A percentile compares a stretch with the other conserved stretches of the same genome.
Evolutionary conservation across 2,797 vertebrate genomes (phyloP).

Genomic region (Silurus aristotelis): DNA sequence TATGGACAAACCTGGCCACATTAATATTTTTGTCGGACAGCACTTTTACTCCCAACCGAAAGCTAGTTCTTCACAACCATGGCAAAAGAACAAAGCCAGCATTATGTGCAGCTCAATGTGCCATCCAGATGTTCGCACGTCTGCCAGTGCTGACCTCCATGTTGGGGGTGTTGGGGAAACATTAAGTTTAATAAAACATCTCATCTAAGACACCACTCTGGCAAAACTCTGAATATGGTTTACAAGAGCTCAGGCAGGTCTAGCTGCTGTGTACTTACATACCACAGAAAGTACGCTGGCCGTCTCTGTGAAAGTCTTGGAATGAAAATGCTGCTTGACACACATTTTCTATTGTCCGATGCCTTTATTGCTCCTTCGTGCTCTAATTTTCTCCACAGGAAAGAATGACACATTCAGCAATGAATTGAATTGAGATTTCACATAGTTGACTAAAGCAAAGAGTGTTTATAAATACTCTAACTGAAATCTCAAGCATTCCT

Average conservation of each 20-base stretch:
- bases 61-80: constrained; percentile 70
- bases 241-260: constrained; percentile 20
- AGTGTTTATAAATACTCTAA: background rate
- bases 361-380: constrained; percentile 5
- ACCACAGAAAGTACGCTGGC: constrained; percentile 35
- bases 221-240: constrained; percentile 47
- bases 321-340: constrained; percentile 24
- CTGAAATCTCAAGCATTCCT: background rate
- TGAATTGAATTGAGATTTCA: background rate
- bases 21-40: constrained; percentile 43
- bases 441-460: background rate
- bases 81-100: constrained; percentile 76
- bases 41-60: constrained; percentile 64
- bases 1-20: constrained; percentile 29
- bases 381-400: background rate
- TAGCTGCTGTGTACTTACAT: constrained; percentile 42
- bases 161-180: constrained; percentile 53
- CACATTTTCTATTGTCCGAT: constrained; percentile 9
- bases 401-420: background rate
- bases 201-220: constrained; percentile 56
- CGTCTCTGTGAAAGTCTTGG: constrained; percentile 5
- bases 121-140: constrained; percentile 81
- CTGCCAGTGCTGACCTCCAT: constrained; percentile 70
- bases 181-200: constrained; percentile 70
- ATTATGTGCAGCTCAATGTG: constrained; percentile 76